Percentiles rank a stretch among this genome's conserved stretches.
phyloP scores from a whole-genome alignment of 2,888 invertebrate genomes.

The Cheilosia scutellata region DNA sequence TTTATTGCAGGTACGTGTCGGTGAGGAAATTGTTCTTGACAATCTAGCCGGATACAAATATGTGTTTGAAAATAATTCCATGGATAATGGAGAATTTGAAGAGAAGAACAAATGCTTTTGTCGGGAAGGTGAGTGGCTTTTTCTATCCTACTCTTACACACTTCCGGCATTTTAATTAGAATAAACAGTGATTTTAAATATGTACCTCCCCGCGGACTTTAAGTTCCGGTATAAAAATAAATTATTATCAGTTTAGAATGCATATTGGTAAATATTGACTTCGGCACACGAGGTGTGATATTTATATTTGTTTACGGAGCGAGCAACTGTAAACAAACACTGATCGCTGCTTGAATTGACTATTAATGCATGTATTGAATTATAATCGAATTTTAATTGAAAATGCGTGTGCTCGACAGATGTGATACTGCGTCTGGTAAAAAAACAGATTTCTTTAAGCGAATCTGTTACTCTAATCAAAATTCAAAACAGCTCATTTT shows the following conservation, averaged over 20 bases:
- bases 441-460: neutral
- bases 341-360: constrained; percentile 19
- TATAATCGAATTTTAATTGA: constrained; percentile 45
- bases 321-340: constrained; percentile 55
- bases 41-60: constrained; percentile 90
- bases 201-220: neutral
- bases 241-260: neutral
- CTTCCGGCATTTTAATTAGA: constrained; percentile 48
- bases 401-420: constrained; percentile 27
- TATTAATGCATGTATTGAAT: constrained; percentile 53
- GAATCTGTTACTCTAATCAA: constrained; percentile 29
- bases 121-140: constrained; percentile 85
- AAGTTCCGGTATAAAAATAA: constrained; percentile 8
- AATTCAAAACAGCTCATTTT: constrained; percentile 51
- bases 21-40: constrained; percentile 86
- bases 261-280: constrained; percentile 9
- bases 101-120: constrained; percentile 94
- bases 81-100: constrained; percentile 90
- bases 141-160: too few species aligned
- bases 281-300: constrained; percentile 47
- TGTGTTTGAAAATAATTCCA: constrained; percentile 89
- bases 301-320: constrained; percentile 28
- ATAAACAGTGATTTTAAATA: constrained; percentile 5
- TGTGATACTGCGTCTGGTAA: neutral
- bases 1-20: constrained; percentile 86